Percentiles rank a stretch among this genome's conserved stretches.
Evolutionary conservation across 2,888 invertebrate species (phyloP).

Genomic region (Eucera pruinosa): DNA sequence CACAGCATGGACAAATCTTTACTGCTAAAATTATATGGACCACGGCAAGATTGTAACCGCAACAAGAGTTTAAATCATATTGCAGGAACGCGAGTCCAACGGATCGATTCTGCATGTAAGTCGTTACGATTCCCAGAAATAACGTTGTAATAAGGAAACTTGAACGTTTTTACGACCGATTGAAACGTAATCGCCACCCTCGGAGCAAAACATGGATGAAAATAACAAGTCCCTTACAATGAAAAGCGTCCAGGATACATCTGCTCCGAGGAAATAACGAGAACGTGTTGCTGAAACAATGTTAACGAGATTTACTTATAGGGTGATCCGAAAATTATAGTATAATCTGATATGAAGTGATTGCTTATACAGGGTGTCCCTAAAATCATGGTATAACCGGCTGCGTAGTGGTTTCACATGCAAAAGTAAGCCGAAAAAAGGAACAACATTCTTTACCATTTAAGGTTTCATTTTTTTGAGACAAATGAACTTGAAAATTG

Average conservation of each 20-base stretch:
- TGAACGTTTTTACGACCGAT: conserved; percentile 1
- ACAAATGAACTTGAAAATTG: no score
- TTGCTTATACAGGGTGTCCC: no score
- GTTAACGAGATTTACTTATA: no score
- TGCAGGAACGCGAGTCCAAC: conserved; percentile 23
- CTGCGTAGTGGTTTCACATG: no score
- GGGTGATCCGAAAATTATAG: no score
- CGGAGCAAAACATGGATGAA: background rate
- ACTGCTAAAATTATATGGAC: conserved; percentile 57
- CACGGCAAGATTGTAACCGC: conserved; percentile 35
- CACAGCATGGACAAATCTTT: conserved; percentile 39
- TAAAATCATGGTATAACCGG: no score
- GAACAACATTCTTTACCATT: no score
- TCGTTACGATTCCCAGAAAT: conserved; percentile 44
- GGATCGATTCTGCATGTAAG: conserved; percentile 35
- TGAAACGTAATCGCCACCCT: conserved; percentile 9
- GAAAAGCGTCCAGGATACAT: background rate
- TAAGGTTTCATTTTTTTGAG: no score
- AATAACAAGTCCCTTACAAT: conserved; percentile 2
- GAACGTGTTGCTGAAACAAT: background rate
- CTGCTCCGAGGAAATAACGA: background rate
- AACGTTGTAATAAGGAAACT: conserved; percentile 20
- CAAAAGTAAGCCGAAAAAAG: no score
- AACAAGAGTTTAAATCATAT: conserved; percentile 24
- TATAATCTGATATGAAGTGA: no score